phyloP scores from a whole-genome alignment of 2,113 vertebrate genomes.

The Datnioides undecimradiatus region DNA sequence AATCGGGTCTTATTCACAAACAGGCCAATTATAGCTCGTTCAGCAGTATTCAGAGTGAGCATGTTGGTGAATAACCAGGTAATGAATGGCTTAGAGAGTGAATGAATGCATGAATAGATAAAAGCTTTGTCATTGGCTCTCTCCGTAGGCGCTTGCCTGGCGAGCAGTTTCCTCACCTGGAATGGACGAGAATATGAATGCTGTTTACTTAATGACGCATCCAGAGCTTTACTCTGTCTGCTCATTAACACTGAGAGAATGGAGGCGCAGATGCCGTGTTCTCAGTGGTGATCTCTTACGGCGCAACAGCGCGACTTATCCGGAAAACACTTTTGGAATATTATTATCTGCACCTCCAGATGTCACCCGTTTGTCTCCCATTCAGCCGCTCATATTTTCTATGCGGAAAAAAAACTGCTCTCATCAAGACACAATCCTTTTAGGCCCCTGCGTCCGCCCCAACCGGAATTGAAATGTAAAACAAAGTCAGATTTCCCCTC shows the following conservation, averaged over 20 bases:
- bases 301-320: not conserved
- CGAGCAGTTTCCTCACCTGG: not conserved
- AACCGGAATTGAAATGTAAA: not conserved
- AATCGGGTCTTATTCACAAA: constrained; percentile 14
- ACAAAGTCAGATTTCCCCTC: not conserved
- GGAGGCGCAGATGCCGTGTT: not conserved
- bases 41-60: constrained; percentile 32
- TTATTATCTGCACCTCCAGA: not conserved
- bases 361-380: not conserved
- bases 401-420: not conserved
- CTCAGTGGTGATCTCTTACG: not conserved
- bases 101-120: constrained; percentile 58
- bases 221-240: constrained; percentile 3
- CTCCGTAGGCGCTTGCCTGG: not conserved
- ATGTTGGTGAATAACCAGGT: constrained; percentile 44
- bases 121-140: constrained; percentile 24
- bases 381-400: not conserved
- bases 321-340: not conserved
- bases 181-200: constrained; percentile 22
- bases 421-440: not conserved
- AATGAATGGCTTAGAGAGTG: constrained; percentile 47
- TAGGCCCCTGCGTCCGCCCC: no score
- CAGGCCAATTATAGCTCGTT: constrained; percentile 32
- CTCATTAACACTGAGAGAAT: not conserved
- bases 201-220: not conserved